Evolutionary conservation across 2,797 vertebrate genomes (phyloP), one percentile per base, ranked within the genome.

Genomic region (Enteromius radiatus): DNA sequence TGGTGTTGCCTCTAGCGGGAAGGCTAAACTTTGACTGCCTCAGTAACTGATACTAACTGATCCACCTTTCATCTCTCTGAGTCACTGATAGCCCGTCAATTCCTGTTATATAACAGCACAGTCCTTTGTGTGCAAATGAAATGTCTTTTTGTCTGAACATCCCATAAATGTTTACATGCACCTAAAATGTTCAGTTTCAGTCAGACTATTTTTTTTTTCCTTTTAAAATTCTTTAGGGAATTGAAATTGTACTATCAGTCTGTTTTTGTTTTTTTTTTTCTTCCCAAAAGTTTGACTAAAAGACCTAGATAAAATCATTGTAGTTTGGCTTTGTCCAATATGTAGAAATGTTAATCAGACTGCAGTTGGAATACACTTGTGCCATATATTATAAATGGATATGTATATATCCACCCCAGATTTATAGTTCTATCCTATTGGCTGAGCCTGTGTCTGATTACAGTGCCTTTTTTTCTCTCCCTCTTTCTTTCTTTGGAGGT

Each of bases 11-110:
- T 88, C 86, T 86, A 33, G 88, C 93, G 91, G 91, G 76, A 76
- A 64, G 91, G 90, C 88, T 82, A 67, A 78, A 86, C 89, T 84
- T 88, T 92, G 80, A 76, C 47, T 54, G 36, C 80, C 19, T 45
- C 7, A 38, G 90, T 93, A 92, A 92, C 89, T 86, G 91, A 94
- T 91, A 91, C 89, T 84, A 86, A 92, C 88, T 87, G 67, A 75
- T 78, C 84, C 87, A 87, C 85, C 87, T 92, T 92, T 92, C 89
- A 91, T 92, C 90, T 91, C 81, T 64, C 67, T 86, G 90, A 83
- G 79, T 68, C 86, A 79, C 75, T 84, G 85, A 88, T 87, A 90
- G 73, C 81, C 84, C 89, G 89, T 90, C 80, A 75, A 77, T 87
- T 84, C 47, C 23, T 83, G 88, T 67, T 86, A 91, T 86, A 84